These are phyloP conservation scores for Zelleria hepariella DNA, from an alignment of 2,888 invertebrate genomes.

Conservation along the genomic window DNA sequence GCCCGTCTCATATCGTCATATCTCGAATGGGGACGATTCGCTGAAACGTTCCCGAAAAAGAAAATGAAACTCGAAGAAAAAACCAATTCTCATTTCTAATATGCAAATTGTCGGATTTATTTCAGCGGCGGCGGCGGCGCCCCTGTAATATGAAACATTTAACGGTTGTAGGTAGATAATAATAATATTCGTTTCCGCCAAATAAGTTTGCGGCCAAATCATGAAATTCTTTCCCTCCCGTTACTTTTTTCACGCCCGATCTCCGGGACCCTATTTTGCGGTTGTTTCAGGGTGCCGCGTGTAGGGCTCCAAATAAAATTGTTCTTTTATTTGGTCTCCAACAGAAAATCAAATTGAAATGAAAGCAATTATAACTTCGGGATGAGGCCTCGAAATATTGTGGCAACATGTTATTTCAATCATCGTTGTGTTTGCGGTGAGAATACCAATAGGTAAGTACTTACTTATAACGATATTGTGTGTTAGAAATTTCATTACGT, in stretches of 20 bases:
- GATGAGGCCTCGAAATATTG: background rate
- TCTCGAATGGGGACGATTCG: background rate
- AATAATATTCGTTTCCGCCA: slow-evolving; percentile 22
- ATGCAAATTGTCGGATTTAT: slow-evolving; percentile 35
- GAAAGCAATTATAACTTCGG: background rate
- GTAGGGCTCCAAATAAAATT: no score
- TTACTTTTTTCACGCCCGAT: background rate
- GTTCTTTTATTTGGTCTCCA: background rate
- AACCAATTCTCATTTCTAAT: slow-evolving; percentile 16
- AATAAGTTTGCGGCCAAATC: slow-evolving; percentile 35
- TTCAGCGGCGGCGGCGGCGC: slow-evolving; percentile 23
- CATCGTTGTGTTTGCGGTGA: background rate
- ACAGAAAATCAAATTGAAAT: background rate
- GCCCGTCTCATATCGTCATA: background rate
- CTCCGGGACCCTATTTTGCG: background rate
- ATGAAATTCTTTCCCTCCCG: slow-evolving; percentile 26
- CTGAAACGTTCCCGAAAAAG: background rate
- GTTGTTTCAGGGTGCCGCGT: background rate
- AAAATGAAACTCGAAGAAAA: slow-evolving; percentile 13
- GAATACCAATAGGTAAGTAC: no score
- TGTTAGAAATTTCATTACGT: no score
- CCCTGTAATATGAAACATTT: slow-evolving; percentile 36
- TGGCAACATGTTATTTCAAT: background rate
- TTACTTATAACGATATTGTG: no score
- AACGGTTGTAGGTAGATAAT: slow-evolving; percentile 18